A percentile compares a stretch with the other conserved stretches of the same genome.
Conservation (phyloP, 2,113 vertebrate genomes). For the Petrocephalus microphthalmus region DNA sequence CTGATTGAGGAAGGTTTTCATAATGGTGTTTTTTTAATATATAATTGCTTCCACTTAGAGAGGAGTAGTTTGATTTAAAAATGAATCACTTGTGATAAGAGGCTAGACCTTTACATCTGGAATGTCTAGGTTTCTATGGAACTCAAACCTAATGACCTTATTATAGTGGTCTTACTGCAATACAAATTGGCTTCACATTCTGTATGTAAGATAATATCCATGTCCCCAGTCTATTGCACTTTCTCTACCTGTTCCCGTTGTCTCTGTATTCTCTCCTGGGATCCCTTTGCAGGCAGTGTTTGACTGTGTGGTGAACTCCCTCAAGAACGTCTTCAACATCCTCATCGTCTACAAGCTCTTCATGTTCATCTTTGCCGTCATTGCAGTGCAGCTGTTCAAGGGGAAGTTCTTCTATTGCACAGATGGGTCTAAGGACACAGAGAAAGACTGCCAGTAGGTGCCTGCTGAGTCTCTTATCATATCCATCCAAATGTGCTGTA, state of each 20-base stretch:
- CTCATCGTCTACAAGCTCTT: conserved; percentile 98
- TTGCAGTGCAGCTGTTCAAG: conserved; percentile 96
- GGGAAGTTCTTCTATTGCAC: conserved; percentile 98
- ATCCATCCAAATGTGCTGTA: not conserved
- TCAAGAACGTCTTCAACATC: conserved; percentile 99
- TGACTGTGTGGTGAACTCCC: conserved; percentile 94
- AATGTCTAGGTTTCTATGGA: not conserved
- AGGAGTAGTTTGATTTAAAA: not conserved
- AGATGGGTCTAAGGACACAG: conserved; percentile 90
- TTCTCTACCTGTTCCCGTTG: not conserved
- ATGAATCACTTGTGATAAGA: not conserved
- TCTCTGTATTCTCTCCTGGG: not conserved
- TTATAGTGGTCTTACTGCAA: not conserved
- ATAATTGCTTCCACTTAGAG: not conserved
- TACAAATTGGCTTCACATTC: not conserved
- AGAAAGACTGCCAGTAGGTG: conserved; percentile 91
- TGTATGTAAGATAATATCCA: not conserved
- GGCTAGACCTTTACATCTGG: not conserved
- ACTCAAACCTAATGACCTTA: not conserved
- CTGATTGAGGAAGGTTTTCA: not conserved
- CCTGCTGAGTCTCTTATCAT: not conserved
- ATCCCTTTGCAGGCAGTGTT: conserved; percentile 56
- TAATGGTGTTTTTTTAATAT: not conserved
- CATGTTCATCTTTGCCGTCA: conserved; percentile 99
- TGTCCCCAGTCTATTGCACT: not conserved